Conservation (phyloP, 2,113 vertebrate species). For the Mobula hypostoma region DNA sequence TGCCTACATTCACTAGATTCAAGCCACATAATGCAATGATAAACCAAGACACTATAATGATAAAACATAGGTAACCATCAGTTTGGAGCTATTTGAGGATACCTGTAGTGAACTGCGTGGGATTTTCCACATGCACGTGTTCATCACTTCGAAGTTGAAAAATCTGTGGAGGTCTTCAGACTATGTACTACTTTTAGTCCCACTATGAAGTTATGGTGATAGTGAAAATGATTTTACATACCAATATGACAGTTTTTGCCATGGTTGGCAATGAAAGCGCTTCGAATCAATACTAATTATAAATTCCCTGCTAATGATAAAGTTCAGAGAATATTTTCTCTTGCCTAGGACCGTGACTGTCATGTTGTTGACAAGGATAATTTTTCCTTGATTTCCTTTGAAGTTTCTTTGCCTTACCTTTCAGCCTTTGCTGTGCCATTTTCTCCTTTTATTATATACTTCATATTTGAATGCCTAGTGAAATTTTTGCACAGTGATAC, state of each 20-base stretch:
- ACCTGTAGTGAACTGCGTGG: neutral
- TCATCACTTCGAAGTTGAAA: neutral
- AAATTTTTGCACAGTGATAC: neutral
- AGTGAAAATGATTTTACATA: neutral
- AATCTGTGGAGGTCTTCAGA: neutral
- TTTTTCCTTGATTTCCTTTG: slow-evolving; percentile 1
- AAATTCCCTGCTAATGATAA: neutral
- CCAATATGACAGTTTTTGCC: neutral
- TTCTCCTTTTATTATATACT: neutral
- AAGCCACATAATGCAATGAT: neutral
- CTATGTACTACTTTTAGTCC: neutral
- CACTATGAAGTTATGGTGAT: neutral
- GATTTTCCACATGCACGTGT: neutral
- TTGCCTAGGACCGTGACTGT: neutral
- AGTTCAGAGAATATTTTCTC: neutral
- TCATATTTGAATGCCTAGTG: neutral
- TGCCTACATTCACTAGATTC: neutral
- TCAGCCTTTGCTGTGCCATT: neutral
- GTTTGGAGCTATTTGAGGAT: neutral
- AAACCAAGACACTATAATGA: neutral
- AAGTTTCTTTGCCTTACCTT: neutral
- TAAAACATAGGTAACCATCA: neutral
- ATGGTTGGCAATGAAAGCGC: neutral
- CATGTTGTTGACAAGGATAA: neutral
- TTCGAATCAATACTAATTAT: neutral